phyloP scores from a whole-genome alignment of 2,888 invertebrate species.

The Dastarcus helophoroides region DNA sequence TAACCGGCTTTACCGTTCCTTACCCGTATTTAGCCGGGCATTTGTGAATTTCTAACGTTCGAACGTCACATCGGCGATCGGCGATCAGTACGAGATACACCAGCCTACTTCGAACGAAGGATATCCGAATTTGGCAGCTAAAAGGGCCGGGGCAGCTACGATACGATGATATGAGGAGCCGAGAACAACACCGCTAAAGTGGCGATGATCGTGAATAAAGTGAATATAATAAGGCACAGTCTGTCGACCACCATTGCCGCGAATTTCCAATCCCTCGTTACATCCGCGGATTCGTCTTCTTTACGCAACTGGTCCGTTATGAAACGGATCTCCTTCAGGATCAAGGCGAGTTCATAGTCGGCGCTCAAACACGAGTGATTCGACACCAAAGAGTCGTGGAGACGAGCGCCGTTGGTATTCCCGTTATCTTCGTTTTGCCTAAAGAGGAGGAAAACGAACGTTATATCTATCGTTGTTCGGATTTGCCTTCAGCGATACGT shows the following conservation, averaged over 20 bases:
- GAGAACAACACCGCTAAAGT: slow-evolving; percentile 94
- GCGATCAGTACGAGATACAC: not conserved
- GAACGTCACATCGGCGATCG: too few relatives aligned
- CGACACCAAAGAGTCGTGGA: slow-evolving; percentile 60
- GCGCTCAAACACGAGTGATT: slow-evolving; percentile 83
- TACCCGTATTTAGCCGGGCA: slow-evolving; percentile 12
- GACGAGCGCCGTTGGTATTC: slow-evolving; percentile 53
- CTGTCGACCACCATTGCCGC: slow-evolving; percentile 99
- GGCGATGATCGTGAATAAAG: slow-evolving; percentile 94
- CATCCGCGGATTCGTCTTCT: slow-evolving; percentile 87
- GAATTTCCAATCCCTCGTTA: slow-evolving; percentile 98
- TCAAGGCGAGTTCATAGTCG: slow-evolving; percentile 88
- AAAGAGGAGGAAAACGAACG: too few relatives aligned
- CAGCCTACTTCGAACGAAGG: not conserved
- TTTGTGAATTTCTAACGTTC: slow-evolving; percentile 11
- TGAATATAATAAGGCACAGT: slow-evolving; percentile 99
- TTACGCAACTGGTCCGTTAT: slow-evolving; percentile 90
- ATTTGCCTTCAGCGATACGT: too few relatives aligned
- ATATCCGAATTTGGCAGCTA: slow-evolving; percentile 11
- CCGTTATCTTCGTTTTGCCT: slow-evolving; percentile 39
- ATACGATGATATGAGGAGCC: slow-evolving; percentile 92
- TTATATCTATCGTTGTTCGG: too few relatives aligned
- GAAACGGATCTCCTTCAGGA: slow-evolving; percentile 87
- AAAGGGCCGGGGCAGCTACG: slow-evolving; percentile 53
- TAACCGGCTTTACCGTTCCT: too few relatives aligned